phyloP scores from a whole-genome alignment of 2,888 invertebrate genomes.

The Cataglyphis rosenhaueri region DNA sequence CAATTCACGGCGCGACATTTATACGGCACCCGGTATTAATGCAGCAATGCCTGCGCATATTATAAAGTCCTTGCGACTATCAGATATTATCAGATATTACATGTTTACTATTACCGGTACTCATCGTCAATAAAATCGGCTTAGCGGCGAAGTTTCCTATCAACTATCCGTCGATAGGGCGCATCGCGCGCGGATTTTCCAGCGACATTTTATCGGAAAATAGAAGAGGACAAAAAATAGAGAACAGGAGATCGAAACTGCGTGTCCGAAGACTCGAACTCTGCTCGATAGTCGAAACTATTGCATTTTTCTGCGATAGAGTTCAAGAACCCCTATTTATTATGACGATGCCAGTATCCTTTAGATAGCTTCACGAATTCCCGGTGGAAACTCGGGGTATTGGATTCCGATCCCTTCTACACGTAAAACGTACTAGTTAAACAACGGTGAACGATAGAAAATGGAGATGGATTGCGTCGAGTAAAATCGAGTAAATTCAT shows the following conservation, averaged over 20 bases:
- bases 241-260: background rate
- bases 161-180: slow-evolving; percentile 11
- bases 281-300: slow-evolving; percentile 67
- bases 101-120: slow-evolving; percentile 5
- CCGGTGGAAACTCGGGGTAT: slow-evolving; percentile 62
- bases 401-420: slow-evolving; percentile 63
- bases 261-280: slow-evolving; percentile 44
- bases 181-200: slow-evolving; percentile 47
- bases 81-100: background rate
- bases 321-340: slow-evolving; percentile 75
- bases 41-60: slow-evolving; percentile 26
- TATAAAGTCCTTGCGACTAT: background rate
- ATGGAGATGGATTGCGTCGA: slow-evolving; percentile 57
- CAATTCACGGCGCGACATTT: slow-evolving; percentile 10
- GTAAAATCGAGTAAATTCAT: slow-evolving; percentile 36
- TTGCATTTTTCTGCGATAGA: slow-evolving; percentile 57
- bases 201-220: slow-evolving; percentile 56
- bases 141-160: slow-evolving; percentile 53
- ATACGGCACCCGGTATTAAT: slow-evolving; percentile 29
- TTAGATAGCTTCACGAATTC: slow-evolving; percentile 60
- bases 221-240: slow-evolving; percentile 56
- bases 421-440: slow-evolving; percentile 59
- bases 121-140: slow-evolving; percentile 28
- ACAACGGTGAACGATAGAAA: slow-evolving; percentile 55
- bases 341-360: slow-evolving; percentile 69